phyloP scores from a whole-genome alignment of 2,797 vertebrate species.

The Ctenopoma multispine region DNA sequence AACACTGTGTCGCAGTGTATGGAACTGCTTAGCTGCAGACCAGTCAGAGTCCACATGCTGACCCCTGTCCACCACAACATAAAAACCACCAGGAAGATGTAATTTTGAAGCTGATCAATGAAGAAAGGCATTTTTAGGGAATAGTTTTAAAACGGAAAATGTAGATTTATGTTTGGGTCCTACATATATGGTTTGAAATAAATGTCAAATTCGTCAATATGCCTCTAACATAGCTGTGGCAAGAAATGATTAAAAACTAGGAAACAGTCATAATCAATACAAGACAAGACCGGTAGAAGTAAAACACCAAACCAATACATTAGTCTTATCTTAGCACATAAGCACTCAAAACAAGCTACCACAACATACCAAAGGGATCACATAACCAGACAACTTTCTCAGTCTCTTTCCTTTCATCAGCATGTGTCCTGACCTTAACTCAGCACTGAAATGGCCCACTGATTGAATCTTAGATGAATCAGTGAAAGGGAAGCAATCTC shows the following conservation, averaged over 20 bases:
- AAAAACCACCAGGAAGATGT: no score
- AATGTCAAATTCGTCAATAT: neutral
- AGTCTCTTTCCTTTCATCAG: conserved; percentile 43
- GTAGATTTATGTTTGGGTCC: no score
- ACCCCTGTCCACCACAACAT: no score
- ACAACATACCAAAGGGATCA: conserved; percentile 69
- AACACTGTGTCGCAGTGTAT: no score
- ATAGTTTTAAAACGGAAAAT: no score
- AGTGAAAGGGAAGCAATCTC: conserved; percentile 46
- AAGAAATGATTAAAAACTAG: conserved; percentile 9
- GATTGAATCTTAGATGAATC: conserved; percentile 58
- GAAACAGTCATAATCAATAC: conserved; percentile 13
- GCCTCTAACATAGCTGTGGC: neutral
- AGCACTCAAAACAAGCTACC: conserved; percentile 53
- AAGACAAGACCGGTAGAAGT: conserved; percentile 19
- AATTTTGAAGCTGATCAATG: no score
- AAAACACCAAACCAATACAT: conserved; percentile 35
- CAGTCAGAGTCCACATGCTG: no score
- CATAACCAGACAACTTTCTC: conserved; percentile 57
- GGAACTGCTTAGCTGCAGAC: no score
- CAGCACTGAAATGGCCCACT: conserved; percentile 25
- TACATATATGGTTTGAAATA: no score
- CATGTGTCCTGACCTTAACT: conserved; percentile 43
- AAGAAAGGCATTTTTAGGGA: no score
- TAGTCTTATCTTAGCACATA: conserved; percentile 25